Evolutionary conservation across 2,888 invertebrate species (phyloP).

Genomic region (Amphiduros pacificus): DNA sequence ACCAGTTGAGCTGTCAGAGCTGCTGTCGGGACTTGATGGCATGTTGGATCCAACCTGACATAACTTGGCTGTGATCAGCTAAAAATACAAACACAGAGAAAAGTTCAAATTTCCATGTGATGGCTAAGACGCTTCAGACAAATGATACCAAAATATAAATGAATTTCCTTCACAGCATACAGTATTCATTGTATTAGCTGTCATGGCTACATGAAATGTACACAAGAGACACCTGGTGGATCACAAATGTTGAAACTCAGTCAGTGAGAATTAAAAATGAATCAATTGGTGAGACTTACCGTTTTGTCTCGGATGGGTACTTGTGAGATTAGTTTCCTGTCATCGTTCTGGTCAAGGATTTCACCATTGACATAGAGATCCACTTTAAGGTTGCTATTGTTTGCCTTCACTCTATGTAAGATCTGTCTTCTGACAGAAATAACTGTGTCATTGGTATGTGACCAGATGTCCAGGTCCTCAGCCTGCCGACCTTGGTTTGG

Average conservation of each 20-base stretch:
- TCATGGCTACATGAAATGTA: too few species aligned
- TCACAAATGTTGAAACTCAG: too few species aligned
- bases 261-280: too few species aligned
- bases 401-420: slow-evolving; percentile 63
- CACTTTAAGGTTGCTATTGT: slow-evolving; percentile 75
- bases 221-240: too few species aligned
- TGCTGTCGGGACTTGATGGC: slow-evolving; percentile 83
- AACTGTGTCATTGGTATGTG: slow-evolving; percentile 92
- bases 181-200: too few species aligned
- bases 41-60: slow-evolving; percentile 67
- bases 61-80: slow-evolving; percentile 77
- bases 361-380: slow-evolving; percentile 90
- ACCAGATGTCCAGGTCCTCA: slow-evolving; percentile 88
- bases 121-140: too few species aligned
- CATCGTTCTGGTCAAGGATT: slow-evolving; percentile 81
- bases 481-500: slow-evolving; percentile 76
- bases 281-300: slow-evolving; percentile 67
- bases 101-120: too few species aligned
- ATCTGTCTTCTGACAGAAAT: slow-evolving; percentile 75
- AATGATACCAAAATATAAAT: too few species aligned
- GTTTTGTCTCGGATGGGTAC: slow-evolving; percentile 86
- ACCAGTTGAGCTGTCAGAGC: slow-evolving; percentile 91
- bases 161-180: too few species aligned
- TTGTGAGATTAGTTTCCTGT: slow-evolving; percentile 83
- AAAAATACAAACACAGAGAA: slow-evolving; percentile 34